Percentiles rank a stretch among this genome's conserved stretches.
These are phyloP conservation scores for Cerastis rubricosa DNA, from an alignment of 2,888 invertebrate species.

Conservation along the genomic window DNA sequence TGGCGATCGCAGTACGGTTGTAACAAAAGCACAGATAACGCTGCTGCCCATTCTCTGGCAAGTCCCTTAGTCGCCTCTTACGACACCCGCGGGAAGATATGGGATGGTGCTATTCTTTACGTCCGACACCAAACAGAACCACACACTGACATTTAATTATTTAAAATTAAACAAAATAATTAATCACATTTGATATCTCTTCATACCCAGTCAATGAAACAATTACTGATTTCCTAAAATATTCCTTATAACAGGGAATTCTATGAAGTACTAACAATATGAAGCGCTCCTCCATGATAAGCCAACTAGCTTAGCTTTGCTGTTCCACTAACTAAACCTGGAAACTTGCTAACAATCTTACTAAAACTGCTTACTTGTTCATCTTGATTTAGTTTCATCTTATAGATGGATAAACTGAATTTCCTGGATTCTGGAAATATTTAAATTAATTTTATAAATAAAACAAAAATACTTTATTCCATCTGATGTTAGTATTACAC, in stretches of 20 bases:
- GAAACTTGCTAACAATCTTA: neutral
- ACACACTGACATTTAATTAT: neutral
- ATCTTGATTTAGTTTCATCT: neutral
- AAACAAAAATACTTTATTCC: too few species aligned
- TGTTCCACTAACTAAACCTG: constrained; percentile 15
- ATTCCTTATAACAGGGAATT: neutral
- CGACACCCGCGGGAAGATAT: too few species aligned
- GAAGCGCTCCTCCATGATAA: neutral
- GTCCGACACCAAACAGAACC: too few species aligned
- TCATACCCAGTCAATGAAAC: neutral
- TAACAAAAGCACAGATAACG: too few species aligned
- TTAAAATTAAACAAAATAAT: neutral
- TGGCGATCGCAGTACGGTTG: too few species aligned
- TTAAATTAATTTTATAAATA: too few species aligned
- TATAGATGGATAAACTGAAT: neutral
- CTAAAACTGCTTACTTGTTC: neutral
- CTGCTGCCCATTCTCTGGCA: too few species aligned
- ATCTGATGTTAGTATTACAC: too few species aligned
- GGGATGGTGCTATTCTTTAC: too few species aligned
- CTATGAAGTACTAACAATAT: neutral
- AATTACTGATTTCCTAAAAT: too few species aligned
- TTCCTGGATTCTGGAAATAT: neutral
- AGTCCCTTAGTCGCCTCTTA: too few species aligned
- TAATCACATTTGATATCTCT: neutral
- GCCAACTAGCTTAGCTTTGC: constrained; percentile 5